phyloP scores from a whole-genome alignment of 2,113 vertebrate species.

The Neotoma lepida region DNA sequence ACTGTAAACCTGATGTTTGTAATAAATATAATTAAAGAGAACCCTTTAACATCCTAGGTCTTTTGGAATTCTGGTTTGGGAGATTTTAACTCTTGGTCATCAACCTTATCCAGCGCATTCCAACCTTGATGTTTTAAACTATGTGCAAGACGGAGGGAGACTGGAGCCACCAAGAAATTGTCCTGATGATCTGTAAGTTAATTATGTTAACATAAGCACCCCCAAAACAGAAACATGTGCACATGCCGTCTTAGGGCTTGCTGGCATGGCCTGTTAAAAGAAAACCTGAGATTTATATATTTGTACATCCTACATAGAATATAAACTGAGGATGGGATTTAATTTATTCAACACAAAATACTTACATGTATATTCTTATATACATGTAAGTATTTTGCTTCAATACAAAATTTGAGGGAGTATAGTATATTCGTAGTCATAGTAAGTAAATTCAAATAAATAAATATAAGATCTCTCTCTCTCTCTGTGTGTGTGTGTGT shows the following conservation, averaged over 20 bases:
- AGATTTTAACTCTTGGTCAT: conserved; percentile 87
- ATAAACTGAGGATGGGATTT: conserved; percentile 12
- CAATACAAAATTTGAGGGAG: conserved; percentile 45
- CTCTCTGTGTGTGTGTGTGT: background rate
- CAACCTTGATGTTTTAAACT: conserved; percentile 87
- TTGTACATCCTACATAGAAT: conserved; percentile 30
- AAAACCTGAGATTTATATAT: conserved; percentile 30
- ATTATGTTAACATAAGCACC: conserved; percentile 24
- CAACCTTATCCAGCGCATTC: conserved; percentile 88
- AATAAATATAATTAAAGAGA: conserved; percentile 56
- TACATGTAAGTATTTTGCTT: background rate
- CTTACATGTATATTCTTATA: no score
- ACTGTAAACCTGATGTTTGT: conserved; percentile 37
- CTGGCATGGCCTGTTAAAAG: background rate
- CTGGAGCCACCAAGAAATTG: conserved; percentile 85
- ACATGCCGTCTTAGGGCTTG: background rate
- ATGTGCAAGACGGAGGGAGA: conserved; percentile 84
- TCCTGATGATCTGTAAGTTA: conserved; percentile 86
- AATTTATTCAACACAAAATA: no score
- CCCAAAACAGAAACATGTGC: background rate
- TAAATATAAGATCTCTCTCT: background rate
- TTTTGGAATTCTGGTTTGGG: conserved; percentile 89
- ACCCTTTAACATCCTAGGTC: conserved; percentile 81
- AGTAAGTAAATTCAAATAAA: conserved; percentile 40
- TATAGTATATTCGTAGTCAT: conserved; percentile 37